A percentile compares a stretch with the other conserved stretches of the same genome.
Evolutionary conservation across 2,797 vertebrate genomes (phyloP).

Genomic region (Scarus forsteni): DNA sequence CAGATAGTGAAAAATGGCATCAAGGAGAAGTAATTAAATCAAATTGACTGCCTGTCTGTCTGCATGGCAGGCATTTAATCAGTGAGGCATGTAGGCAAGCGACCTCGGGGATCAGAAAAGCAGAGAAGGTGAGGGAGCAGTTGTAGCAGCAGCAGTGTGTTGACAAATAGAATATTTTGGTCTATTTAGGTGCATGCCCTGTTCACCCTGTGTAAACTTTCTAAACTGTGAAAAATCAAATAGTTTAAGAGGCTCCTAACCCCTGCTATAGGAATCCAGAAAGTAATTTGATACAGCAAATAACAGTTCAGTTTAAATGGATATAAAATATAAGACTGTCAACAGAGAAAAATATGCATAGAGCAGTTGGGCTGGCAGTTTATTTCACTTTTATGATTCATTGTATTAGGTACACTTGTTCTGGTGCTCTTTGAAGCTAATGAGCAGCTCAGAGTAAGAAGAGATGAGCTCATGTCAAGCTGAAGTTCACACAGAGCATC

Average conservation of each 20-base stretch:
- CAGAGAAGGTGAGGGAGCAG: background rate
- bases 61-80: slow-evolving; percentile 19
- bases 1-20: slow-evolving; percentile 24
- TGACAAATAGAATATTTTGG: slow-evolving; percentile 21
- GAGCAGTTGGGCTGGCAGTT: background rate
- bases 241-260: background rate
- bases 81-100: slow-evolving; percentile 10
- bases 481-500: no score
- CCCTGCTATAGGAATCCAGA: background rate
- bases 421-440: no score
- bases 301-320: background rate
- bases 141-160: background rate
- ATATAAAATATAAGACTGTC: background rate
- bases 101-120: slow-evolving; percentile 12
- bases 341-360: background rate
- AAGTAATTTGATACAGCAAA: background rate
- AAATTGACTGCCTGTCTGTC: slow-evolving; percentile 10
- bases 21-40: slow-evolving; percentile 38
- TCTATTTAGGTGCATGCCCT: slow-evolving; percentile 6
- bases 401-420: no score
- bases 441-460: no score
- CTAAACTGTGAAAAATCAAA: slow-evolving; percentile 17
- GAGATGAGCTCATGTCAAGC: no score
- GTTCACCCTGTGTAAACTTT: background rate
- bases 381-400: no score